Evolutionary conservation across 2,888 invertebrate species (phyloP).

Genomic region (Ennomos fuscantarius): DNA sequence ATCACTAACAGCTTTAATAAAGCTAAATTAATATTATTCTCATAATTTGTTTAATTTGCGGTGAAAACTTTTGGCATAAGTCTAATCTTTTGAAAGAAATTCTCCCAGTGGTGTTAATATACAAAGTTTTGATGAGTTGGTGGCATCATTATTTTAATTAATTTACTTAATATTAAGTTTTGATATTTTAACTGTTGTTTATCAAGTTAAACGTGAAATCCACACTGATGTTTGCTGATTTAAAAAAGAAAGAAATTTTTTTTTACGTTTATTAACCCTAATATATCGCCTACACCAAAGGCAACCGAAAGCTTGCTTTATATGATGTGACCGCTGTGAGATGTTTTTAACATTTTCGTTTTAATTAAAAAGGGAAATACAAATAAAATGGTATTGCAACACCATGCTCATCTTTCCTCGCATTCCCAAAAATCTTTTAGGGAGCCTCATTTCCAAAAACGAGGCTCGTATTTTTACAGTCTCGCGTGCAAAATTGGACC

Average conservation of each 20-base stretch:
- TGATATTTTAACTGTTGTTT: too few relatives aligned
- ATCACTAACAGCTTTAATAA: constrained; percentile 26
- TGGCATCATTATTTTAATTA: constrained; percentile 45
- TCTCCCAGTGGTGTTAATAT: constrained; percentile 50
- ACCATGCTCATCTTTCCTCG: constrained; percentile 22
- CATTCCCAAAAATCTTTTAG: constrained; percentile 38
- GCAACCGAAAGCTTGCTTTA: constrained; percentile 9
- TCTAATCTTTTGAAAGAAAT: constrained; percentile 53
- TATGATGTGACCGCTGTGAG: neutral
- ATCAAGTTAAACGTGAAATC: neutral
- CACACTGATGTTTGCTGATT: constrained; percentile 1
- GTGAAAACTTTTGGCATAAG: constrained; percentile 56
- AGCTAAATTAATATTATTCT: constrained; percentile 36
- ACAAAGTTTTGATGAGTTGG: constrained; percentile 53
- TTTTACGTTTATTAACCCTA: too few relatives aligned
- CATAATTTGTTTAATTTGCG: constrained; percentile 39
- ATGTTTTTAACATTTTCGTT: constrained; percentile 5
- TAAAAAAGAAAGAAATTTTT: too few relatives aligned
- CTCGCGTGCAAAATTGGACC: constrained; percentile 58
- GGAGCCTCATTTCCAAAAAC: constrained; percentile 42
- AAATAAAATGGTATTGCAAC: constrained; percentile 20
- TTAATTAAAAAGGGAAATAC: constrained; percentile 41
- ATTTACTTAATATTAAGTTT: constrained; percentile 27
- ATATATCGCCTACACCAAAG: too few relatives aligned
- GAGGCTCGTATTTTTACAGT: constrained; percentile 46